Evolutionary conservation across 2,113 vertebrate species (phyloP).

Genomic region (Bothrops jararaca): DNA sequence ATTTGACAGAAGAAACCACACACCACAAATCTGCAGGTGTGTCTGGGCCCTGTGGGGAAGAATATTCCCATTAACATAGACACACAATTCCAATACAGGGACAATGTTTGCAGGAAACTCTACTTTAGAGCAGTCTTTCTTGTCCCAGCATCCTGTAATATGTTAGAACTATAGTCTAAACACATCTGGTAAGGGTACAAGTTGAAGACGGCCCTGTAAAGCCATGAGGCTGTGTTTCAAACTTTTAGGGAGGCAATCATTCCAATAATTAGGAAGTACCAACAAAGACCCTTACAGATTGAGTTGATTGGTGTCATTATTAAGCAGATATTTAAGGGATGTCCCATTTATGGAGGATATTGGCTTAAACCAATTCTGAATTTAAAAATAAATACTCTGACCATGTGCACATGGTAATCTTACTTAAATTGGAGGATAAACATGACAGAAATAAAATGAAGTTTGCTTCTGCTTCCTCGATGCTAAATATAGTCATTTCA

Average conservation of each 20-base stretch:
- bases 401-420: not conserved
- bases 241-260: not conserved
- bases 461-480: not conserved
- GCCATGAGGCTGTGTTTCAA: not conserved
- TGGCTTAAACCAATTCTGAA: not conserved
- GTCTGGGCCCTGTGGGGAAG: conserved; percentile 66
- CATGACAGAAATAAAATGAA: not conserved
- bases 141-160: not conserved
- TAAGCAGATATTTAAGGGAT: not conserved
- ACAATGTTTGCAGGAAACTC: not conserved
- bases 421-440: not conserved
- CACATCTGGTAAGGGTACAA: not conserved
- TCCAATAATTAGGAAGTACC: not conserved
- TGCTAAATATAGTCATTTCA: not conserved
- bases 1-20: conserved; percentile 78
- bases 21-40: conserved; percentile 77
- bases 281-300: not conserved
- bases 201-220: not conserved
- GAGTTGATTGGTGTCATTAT: not conserved
- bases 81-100: conserved; percentile 36
- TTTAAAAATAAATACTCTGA: not conserved
- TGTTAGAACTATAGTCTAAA: not conserved
- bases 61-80: conserved; percentile 68
- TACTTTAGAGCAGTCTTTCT: not conserved
- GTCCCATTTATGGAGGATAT: not conserved